Conservation (phyloP, 2,888 invertebrate species). For the Polydrusus pterygomalis region DNA sequence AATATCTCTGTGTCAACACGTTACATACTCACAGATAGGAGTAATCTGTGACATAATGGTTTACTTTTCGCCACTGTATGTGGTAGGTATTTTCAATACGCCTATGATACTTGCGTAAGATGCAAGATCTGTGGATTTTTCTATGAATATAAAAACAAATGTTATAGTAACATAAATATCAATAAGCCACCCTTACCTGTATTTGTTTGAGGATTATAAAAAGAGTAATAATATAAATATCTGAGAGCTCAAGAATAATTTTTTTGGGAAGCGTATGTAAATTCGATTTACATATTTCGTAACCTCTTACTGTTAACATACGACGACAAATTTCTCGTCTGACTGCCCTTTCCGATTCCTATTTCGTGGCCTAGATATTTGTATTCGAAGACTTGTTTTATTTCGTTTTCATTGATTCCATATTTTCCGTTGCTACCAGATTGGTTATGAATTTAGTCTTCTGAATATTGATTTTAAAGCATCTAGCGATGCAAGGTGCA, state of each 20-base stretch:
- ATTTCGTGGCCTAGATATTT: slow-evolving; percentile 2
- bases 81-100: no score
- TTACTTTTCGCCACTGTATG: no score
- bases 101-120: no score
- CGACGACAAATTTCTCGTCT: not conserved
- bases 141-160: no score
- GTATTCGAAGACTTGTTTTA: slow-evolving; percentile 5
- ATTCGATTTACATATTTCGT: not conserved
- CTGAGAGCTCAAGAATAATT: no score
- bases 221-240: no score
- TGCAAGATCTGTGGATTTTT: no score
- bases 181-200: not conserved
- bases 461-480: slow-evolving; percentile 2
- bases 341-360: not conserved
- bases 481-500: not conserved
- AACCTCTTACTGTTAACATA: not conserved
- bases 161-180: not conserved
- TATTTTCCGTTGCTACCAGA: not conserved
- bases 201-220: not conserved
- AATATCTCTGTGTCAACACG: no score
- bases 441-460: slow-evolving; percentile 7
- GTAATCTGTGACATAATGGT: no score
- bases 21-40: no score
- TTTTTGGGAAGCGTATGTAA: no score
- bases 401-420: slow-evolving; percentile 7